Base-by-base conservation (phyloP, 2,113 vertebrate genomes). In the Amphiprion percula region DNA sequence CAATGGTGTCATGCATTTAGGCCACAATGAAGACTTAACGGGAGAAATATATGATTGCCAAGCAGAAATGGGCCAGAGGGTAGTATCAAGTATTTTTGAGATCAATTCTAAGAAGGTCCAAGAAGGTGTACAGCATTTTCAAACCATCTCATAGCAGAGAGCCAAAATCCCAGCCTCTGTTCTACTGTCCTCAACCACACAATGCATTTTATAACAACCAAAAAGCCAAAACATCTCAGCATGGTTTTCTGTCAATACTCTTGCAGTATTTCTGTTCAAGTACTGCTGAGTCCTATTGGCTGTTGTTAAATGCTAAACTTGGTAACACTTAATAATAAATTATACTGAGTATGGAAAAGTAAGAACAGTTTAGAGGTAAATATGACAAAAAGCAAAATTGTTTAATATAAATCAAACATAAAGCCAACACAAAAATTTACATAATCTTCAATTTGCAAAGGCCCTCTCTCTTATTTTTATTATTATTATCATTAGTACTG, bases 1-100 rank as follows among this genome's bases (percentile, higher is more conserved):
- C 73, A 88, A 81, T 88, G 77, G 79, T 86, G 86, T 86, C 91
- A 87, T n/a, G 60, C 80, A 90, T 91, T 77, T 83, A 83, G 89
- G 87, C 68, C 87, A 90, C 50, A 74, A 87, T 69, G 59, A 74
- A 82, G 52, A 49, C 67, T 73, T 33, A 69, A 68, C 21, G 14
- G 54, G 56, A 56, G 21, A 68, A 70, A 46, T 44, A 49, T 7
- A 30, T 39, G 37, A n/a, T 59, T 26, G 64, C 14, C 41, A 30
- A 39, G 54, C 15, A 63, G 68, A 90, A 86, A 53, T 69, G 60
- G 84, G 79, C 49, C 79, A 76, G 33, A 78, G 24, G 47, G 46
- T 63, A 60, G 50, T 59, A 52, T 53, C 41, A 4, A 26, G 50
- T 30, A 65, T 78, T 77, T 59, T 68, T 67, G 44, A 65, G 55